Evolutionary conservation across 2,888 invertebrate genomes (phyloP), one percentile per base, ranked within the genome.

Genomic region (Elgonia sp.): DNA sequence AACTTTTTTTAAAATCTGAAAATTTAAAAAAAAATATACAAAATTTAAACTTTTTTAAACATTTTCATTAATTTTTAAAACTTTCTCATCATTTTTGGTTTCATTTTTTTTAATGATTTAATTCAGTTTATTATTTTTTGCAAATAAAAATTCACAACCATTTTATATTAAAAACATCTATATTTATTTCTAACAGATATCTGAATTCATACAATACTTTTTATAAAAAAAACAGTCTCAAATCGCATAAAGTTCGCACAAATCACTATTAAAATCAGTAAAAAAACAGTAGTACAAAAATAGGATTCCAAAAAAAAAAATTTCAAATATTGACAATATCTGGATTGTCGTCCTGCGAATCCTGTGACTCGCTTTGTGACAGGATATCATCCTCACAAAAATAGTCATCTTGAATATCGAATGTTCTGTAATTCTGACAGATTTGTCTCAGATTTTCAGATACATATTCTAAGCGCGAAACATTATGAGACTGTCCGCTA

Each of bases 401-500:
- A 16, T 55, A 70, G 18, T 84, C 62, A 10, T 79, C 72, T 57
- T 76, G 53, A 55, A 77, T 10, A 20, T 65, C 57, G 14, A 84
- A 53, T 9, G 42, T 70, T 29, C 70, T 70, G 42, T 77, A 84
- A 60, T 79, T 79, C 18, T 39, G n/a, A 16, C 79, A 39, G n/a
- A 84, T 46, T 57, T 77, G 76, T 72, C 57, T 63, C n/a, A 84
- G 46, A 63, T 46, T 72, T n/a, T 84, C 57, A 6, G 42, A 60
- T 0, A 84, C 53, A 6, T 62, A 72, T 75, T 93, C 91, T 88
- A 94, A 88, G 80, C 89, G 90, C 4, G 92, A 91, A 85, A 92
- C 91, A 89, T 90, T 92, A 90, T 89, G 92, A 18, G 90, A 89
- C 55, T 92, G 89, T 37, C 91, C 92, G 53, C 89, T 87, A 1